Conservation (phyloP, 2,113 vertebrate genomes). For the Protobothrops mucrosquamatus region DNA sequence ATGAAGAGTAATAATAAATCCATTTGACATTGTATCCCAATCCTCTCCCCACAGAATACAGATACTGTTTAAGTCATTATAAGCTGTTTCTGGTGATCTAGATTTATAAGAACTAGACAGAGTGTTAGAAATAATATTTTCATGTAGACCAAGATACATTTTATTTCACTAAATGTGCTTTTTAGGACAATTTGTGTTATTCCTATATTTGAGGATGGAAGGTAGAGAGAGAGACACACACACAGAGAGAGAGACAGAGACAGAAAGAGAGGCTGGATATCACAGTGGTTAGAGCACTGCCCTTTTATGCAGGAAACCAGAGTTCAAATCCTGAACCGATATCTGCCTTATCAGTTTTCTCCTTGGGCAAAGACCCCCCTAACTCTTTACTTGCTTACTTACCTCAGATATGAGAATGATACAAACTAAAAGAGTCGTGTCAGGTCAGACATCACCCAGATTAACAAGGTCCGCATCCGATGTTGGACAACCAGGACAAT, state of each 20-base stretch:
- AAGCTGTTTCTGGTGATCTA: constrained; percentile 59
- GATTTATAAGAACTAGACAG: constrained; percentile 70
- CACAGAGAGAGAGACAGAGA: no score
- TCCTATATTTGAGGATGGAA: constrained; percentile 15
- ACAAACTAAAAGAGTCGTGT: neutral
- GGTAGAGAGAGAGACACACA: neutral
- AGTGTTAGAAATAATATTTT: constrained; percentile 60
- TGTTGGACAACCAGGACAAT: neutral
- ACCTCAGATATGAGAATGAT: neutral
- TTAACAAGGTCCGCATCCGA: neutral
- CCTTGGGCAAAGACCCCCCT: neutral
- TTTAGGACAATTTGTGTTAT: neutral
- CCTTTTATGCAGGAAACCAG: neutral
- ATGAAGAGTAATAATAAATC: constrained; percentile 77
- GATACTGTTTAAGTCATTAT: constrained; percentile 71
- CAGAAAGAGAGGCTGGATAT: constrained; percentile 3
- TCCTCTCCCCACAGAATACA: constrained; percentile 70
- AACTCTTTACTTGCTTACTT: neutral
- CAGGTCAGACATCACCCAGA: neutral
- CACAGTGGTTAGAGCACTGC: neutral
- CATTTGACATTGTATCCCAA: constrained; percentile 73
- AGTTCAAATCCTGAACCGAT: neutral
- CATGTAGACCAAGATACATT: constrained; percentile 60
- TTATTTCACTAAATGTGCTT: constrained; percentile 48
- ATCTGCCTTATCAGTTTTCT: neutral